Percentiles rank a stretch among this genome's conserved stretches.
Conservation (phyloP, 2,797 vertebrate genomes). For the Typhlichthys eigenmanni region DNA sequence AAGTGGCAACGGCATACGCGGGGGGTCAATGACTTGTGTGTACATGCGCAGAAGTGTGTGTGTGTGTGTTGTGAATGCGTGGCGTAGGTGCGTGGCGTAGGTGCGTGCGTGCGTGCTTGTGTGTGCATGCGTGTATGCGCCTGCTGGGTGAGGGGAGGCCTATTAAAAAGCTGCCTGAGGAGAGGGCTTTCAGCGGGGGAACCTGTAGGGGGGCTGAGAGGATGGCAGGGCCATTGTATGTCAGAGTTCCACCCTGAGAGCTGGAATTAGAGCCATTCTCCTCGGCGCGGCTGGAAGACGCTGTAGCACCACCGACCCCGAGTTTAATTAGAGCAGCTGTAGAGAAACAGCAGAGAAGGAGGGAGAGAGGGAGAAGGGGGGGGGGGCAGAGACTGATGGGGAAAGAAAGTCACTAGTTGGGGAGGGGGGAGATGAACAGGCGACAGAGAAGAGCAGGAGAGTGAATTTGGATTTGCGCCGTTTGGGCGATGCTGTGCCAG, state of each 20-base stretch:
- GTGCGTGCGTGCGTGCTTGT: slow-evolving; percentile 21
- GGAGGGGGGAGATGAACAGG: neutral
- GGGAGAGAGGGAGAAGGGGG: slow-evolving; percentile 4
- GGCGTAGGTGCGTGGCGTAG: slow-evolving; percentile 15
- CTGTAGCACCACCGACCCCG: slow-evolving; percentile 70
- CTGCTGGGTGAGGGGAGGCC: slow-evolving; percentile 48
- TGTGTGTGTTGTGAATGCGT: slow-evolving; percentile 17
- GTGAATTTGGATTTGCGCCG: slow-evolving; percentile 33
- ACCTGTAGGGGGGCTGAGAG: slow-evolving; percentile 61
- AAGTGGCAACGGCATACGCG: slow-evolving; percentile 50
- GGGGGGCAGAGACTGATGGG: slow-evolving; percentile 11
- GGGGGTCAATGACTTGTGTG: slow-evolving; percentile 45
- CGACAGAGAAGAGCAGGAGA: slow-evolving; percentile 7
- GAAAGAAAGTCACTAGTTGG: slow-evolving; percentile 19
- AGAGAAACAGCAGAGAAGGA: slow-evolving; percentile 30
- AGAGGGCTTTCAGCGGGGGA: slow-evolving; percentile 72
- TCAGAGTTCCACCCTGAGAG: slow-evolving; percentile 72
- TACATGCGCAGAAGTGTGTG: slow-evolving; percentile 1
- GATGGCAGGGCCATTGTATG: slow-evolving; percentile 75
- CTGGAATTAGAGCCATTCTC: slow-evolving; percentile 83
- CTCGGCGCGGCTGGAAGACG: slow-evolving; percentile 74
- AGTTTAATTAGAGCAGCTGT: slow-evolving; percentile 72
- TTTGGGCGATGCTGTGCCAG: slow-evolving; percentile 54
- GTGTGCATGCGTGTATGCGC: slow-evolving; percentile 22
- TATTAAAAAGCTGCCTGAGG: slow-evolving; percentile 74